Evolutionary conservation across 2,113 vertebrate species (phyloP).

Genomic region (Petaurus breviceps): DNA sequence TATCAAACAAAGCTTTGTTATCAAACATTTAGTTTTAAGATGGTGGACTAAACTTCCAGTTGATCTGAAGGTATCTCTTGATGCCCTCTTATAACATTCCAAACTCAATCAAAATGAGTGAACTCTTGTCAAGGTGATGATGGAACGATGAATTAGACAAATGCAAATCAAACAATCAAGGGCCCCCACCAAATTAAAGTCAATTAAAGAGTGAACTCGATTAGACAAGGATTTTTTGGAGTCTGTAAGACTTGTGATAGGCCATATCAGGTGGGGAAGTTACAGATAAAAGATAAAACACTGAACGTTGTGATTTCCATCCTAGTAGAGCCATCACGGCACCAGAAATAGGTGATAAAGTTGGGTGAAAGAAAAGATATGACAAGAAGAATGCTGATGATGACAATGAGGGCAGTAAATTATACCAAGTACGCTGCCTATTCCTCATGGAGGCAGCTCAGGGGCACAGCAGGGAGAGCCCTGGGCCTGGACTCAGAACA

Average conservation of each 20-base stretch:
- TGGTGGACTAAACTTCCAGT: conserved; percentile 1
- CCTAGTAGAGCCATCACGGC: neutral
- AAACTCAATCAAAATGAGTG: neutral
- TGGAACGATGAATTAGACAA: neutral
- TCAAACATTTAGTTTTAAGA: neutral
- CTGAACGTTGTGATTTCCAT: neutral
- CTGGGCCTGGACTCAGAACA: neutral
- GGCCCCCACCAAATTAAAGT: neutral
- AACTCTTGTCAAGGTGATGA: neutral
- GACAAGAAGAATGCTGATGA: neutral
- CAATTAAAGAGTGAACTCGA: neutral
- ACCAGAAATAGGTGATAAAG: neutral
- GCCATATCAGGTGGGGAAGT: neutral
- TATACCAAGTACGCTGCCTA: neutral
- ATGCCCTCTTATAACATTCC: neutral
- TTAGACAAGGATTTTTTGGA: neutral
- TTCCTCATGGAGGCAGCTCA: neutral
- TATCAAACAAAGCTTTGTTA: conserved; percentile 2
- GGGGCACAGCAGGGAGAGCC: neutral
- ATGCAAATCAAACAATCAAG: neutral
- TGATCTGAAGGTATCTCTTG: neutral
- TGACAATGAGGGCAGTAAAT: neutral
- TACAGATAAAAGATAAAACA: neutral
- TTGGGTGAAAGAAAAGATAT: neutral
- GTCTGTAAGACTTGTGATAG: neutral